Evolutionary conservation across 2,888 invertebrate species (phyloP).

Genomic region (Ecdyonurus torrentis): DNA sequence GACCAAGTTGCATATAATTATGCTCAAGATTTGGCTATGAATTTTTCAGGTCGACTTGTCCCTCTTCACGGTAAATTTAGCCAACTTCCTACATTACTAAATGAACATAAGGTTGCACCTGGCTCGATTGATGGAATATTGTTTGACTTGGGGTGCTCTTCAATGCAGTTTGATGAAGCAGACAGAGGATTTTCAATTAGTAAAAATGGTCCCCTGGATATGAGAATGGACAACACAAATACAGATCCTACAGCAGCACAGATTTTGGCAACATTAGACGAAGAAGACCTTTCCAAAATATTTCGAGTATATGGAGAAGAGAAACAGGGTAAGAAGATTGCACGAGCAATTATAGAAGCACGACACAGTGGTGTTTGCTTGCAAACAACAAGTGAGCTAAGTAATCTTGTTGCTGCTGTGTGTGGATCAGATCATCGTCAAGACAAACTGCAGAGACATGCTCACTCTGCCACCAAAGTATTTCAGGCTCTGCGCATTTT

Average conservation of each 20-base stretch:
- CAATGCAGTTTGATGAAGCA: conserved; percentile 79
- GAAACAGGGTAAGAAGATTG: conserved; percentile 68
- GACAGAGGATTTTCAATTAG: conserved; percentile 73
- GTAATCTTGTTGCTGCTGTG: conserved; percentile 50
- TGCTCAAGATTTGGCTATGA: conserved; percentile 43
- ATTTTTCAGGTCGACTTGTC: conserved; percentile 51
- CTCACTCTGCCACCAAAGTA: conserved; percentile 78
- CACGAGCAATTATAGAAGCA: conserved; percentile 70
- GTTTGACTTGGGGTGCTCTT: conserved; percentile 89
- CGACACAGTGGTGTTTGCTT: conserved; percentile 57
- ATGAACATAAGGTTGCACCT: conserved; percentile 35
- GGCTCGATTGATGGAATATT: conserved; percentile 69
- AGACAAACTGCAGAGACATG: conserved; percentile 56
- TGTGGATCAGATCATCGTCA: conserved; percentile 34
- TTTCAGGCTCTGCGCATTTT: conserved; percentile 90
- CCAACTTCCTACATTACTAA: conserved; percentile 55
- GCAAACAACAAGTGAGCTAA: conserved; percentile 67
- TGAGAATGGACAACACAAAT: conserved; percentile 82
- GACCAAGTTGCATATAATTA: conserved; percentile 63
- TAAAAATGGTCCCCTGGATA: conserved; percentile 77
- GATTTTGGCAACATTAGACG: conserved; percentile 61
- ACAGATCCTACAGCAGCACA: conserved; percentile 71
- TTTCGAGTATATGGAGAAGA: conserved; percentile 81
- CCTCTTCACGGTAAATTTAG: conserved; percentile 82
- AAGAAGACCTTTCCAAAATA: conserved; percentile 61